A percentile compares a stretch with the other conserved stretches of the same genome.
Evolutionary conservation across 2,113 vertebrate species (phyloP).

Genomic region (Dendrocopos noguchii): DNA sequence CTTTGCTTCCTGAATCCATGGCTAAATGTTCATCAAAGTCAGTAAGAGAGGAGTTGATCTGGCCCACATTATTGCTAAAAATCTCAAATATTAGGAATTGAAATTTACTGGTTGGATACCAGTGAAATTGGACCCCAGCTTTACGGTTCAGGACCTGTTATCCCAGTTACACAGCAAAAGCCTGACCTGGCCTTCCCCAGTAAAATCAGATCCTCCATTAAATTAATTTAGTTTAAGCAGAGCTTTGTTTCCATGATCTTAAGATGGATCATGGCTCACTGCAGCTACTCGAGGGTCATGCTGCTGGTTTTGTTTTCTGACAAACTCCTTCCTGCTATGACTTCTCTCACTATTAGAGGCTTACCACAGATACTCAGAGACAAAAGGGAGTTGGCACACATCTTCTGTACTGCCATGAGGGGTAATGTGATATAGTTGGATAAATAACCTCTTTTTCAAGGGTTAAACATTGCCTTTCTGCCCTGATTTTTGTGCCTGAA

Average conservation of each 20-base stretch:
- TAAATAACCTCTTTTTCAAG: background rate
- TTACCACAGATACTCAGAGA: background rate
- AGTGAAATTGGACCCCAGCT: background rate
- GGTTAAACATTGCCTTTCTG: background rate
- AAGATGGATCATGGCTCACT: background rate
- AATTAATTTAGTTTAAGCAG: background rate
- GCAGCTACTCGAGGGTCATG: fast-evolving
- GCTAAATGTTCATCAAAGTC: background rate
- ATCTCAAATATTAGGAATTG: background rate
- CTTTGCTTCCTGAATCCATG: background rate
- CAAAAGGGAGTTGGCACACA: background rate
- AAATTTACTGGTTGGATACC: background rate
- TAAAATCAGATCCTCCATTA: background rate
- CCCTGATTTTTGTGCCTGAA: background rate
- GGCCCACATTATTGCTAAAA: background rate
- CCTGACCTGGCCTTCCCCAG: background rate
- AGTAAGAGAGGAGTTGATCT: background rate
- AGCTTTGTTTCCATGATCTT: background rate
- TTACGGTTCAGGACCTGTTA: background rate
- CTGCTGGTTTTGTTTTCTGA: background rate
- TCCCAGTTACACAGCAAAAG: background rate
- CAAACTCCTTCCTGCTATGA: background rate
- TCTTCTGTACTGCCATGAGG: background rate
- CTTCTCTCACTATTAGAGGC: background rate
- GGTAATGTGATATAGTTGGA: background rate